Evolutionary conservation across 2,113 vertebrate genomes (phyloP).

Genomic region (Erythrolamprus reginae): DNA sequence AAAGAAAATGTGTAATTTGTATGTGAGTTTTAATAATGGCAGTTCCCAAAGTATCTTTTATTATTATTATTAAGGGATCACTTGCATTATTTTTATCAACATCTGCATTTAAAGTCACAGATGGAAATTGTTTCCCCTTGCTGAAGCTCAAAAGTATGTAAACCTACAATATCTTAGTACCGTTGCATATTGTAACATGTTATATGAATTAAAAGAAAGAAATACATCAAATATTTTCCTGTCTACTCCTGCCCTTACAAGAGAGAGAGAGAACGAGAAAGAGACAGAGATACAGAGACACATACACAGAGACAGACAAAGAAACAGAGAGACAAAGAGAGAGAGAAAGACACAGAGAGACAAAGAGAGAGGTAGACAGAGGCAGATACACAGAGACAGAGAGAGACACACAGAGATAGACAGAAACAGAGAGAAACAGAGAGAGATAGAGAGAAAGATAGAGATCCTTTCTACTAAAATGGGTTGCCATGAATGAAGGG

Average conservation of each 20-base stretch:
- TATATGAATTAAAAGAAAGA: background rate
- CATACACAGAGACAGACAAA: no score
- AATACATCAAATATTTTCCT: background rate
- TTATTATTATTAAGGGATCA: background rate
- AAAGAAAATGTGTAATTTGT: constrained; percentile 18
- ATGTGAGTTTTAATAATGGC: background rate
- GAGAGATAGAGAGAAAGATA: no score
- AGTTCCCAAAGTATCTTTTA: background rate
- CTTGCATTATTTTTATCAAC: background rate
- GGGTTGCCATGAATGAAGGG: background rate
- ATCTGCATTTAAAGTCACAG: background rate
- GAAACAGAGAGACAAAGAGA: no score
- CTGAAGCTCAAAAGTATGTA: background rate
- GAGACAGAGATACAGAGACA: no score
- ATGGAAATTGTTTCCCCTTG: background rate
- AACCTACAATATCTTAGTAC: background rate
- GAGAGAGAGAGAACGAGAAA: background rate
- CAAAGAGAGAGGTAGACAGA: background rate
- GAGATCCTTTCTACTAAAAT: background rate
- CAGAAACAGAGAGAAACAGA: no score
- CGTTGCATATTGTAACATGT: background rate
- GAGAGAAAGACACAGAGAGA: background rate
- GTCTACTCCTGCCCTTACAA: background rate
- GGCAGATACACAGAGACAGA: no score
- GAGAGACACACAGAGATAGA: no score